Percentiles rank a stretch among this genome's conserved stretches.
Evolutionary conservation across 2,797 vertebrate species (phyloP).

Genomic region (Lepidocolaptes lacrymiger): DNA sequence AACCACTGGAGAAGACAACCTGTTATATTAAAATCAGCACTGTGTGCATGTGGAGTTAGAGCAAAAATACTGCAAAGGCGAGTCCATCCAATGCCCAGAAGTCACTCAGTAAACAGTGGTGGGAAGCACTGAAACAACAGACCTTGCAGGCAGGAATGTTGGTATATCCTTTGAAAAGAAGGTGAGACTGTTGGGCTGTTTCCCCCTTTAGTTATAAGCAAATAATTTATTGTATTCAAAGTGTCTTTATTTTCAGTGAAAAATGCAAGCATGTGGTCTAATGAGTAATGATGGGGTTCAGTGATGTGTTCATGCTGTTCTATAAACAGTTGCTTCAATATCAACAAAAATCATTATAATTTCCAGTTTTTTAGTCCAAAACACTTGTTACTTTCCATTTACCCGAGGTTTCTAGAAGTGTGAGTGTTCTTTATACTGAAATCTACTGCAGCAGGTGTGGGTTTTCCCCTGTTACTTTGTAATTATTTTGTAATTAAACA

Average conservation of each 20-base stretch:
- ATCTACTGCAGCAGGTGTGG: not conserved
- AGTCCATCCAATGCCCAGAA: not conserved
- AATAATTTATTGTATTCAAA: not conserved
- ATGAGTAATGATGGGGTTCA: not conserved
- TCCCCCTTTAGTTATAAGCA: not conserved
- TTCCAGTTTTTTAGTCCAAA: not conserved
- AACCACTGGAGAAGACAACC: not conserved
- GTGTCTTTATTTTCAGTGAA: not conserved
- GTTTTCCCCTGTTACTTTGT: too few species aligned
- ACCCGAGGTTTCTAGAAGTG: not conserved
- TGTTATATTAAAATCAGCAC: not conserved
- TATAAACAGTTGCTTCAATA: not conserved
- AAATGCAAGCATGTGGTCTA: not conserved
- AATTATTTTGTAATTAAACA: too few species aligned
- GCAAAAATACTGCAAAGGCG: not conserved
- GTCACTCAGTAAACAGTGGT: not conserved
- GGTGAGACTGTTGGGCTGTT: not conserved
- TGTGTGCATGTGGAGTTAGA: not conserved
- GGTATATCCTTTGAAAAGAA: not conserved
- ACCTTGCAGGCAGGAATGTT: not conserved
- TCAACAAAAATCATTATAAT: not conserved
- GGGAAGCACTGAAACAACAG: not conserved
- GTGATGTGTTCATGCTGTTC: not conserved
- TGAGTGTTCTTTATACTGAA: not conserved
- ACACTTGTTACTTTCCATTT: not conserved